Percentiles rank a stretch among this genome's conserved stretches.
Conservation (phyloP, 2,888 invertebrate species). For the Tromatobia lineatoria region DNA sequence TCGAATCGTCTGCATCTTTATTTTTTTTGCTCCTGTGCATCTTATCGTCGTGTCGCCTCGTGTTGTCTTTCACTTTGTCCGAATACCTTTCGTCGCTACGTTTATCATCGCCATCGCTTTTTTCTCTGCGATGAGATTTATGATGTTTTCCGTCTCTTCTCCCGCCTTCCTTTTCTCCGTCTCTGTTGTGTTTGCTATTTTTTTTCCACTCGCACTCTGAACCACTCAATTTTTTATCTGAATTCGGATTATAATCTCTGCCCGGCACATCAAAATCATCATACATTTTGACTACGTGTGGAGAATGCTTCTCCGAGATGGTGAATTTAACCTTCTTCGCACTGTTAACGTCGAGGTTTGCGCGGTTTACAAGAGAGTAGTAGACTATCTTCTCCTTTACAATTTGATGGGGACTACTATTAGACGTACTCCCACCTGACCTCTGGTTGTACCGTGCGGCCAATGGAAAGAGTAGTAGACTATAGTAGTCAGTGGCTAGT, state of each 20-base stretch:
- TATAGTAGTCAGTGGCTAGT: too few relatives aligned
- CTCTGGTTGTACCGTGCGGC: too few relatives aligned
- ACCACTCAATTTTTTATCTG: slow-evolving; percentile 44
- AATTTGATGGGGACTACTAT: too few relatives aligned
- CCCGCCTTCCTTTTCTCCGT: slow-evolving; percentile 20
- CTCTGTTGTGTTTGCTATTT: slow-evolving; percentile 4
- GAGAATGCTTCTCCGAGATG: slow-evolving; percentile 5
- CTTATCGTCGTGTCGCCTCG: not conserved
- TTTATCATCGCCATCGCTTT: not conserved
- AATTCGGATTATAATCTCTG: slow-evolving; percentile 57
- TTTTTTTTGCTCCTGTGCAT: not conserved
- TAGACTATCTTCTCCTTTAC: too few relatives aligned
- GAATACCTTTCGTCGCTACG: not conserved
- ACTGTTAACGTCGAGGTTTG: not conserved
- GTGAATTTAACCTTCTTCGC: slow-evolving; percentile 40
- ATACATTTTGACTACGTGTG: slow-evolving; percentile 46
- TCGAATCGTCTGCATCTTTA: not conserved
- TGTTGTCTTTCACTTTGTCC: slow-evolving; percentile 1
- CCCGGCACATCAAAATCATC: slow-evolving; percentile 65
- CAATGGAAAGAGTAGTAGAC: too few relatives aligned
- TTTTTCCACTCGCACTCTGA: slow-evolving; percentile 4
- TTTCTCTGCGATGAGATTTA: not conserved
- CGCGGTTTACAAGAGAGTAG: too few relatives aligned
- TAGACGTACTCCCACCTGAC: too few relatives aligned
- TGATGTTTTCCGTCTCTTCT: not conserved